Percentiles rank a stretch among this genome's conserved stretches.
Conservation (phyloP, 2,888 invertebrate genomes). For the Drosophila trichaetosa region DNA sequence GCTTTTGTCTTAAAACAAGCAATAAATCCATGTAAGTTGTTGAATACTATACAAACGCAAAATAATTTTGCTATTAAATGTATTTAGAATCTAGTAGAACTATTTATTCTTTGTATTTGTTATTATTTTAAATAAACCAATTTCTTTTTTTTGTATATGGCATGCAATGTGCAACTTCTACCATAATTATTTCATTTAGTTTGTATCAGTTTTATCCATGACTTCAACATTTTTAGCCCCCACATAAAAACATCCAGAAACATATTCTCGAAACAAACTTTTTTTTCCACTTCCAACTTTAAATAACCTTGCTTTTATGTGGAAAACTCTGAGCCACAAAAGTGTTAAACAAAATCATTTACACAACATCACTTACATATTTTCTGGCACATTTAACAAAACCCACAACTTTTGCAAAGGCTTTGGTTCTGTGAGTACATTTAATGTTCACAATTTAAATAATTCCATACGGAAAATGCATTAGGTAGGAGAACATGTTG, state of each 20-base stretch:
- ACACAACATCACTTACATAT: conserved; percentile 6
- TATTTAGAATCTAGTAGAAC: not conserved
- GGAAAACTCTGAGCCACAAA: not conserved
- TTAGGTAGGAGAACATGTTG: conserved; percentile 13
- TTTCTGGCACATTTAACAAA: conserved; percentile 21
- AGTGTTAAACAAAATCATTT: conserved; percentile 8
- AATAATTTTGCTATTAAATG: not conserved
- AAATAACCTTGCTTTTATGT: not conserved
- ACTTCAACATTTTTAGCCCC: not conserved
- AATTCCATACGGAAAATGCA: not conserved
- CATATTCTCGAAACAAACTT: not conserved
- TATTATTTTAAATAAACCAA: not conserved
- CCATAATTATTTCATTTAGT: not conserved
- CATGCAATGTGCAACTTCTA: not conserved
- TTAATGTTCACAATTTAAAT: not conserved
- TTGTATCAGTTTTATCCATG: too few species aligned
- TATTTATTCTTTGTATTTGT: not conserved
- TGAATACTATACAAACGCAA: not conserved
- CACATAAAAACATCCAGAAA: not conserved
- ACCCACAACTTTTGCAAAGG: conserved; percentile 7
- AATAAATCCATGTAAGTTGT: conserved; percentile 1
- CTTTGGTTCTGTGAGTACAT: not conserved
- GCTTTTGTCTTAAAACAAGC: conserved; percentile 7
- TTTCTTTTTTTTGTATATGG: not conserved
- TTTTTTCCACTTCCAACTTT: conserved; percentile 5